Conservation (phyloP, 2,888 invertebrate species). For the Lysandra bellargus region DNA sequence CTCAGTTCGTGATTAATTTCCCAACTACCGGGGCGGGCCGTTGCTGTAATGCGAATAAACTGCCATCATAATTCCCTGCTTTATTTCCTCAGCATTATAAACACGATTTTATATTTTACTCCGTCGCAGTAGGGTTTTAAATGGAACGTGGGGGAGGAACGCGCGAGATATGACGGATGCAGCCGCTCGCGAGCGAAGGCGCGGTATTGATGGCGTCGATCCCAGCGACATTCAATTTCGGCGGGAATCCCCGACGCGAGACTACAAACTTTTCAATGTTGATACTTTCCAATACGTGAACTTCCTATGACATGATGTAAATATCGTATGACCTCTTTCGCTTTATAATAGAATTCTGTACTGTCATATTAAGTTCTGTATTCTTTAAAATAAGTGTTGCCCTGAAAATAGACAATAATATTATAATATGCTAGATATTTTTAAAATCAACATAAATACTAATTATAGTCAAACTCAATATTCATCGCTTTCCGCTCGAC, state of each 20-base stretch:
- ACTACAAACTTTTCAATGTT: conserved; percentile 4
- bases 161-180: background rate
- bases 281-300: background rate
- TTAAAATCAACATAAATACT: too few relatives aligned
- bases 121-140: background rate
- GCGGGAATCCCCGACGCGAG: background rate
- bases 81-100: background rate
- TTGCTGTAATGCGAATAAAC: background rate
- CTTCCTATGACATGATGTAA: background rate
- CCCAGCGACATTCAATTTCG: conserved; percentile 7
- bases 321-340: background rate
- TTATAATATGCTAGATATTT: too few relatives aligned
- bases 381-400: too few relatives aligned
- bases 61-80: background rate
- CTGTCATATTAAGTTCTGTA: too few relatives aligned
- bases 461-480: too few relatives aligned
- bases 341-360: background rate
- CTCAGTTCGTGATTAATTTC: background rate
- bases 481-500: too few relatives aligned
- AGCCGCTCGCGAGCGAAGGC: background rate
- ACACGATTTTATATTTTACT: background rate
- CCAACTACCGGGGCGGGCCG: background rate
- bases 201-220: conserved; percentile 4
- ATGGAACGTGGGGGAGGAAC: background rate
- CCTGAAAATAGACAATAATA: too few relatives aligned